Evolutionary conservation across 2,888 invertebrate species (phyloP), one percentile per base, ranked within the genome.

Genomic region (Leptinotarsa rubiginosa): DNA sequence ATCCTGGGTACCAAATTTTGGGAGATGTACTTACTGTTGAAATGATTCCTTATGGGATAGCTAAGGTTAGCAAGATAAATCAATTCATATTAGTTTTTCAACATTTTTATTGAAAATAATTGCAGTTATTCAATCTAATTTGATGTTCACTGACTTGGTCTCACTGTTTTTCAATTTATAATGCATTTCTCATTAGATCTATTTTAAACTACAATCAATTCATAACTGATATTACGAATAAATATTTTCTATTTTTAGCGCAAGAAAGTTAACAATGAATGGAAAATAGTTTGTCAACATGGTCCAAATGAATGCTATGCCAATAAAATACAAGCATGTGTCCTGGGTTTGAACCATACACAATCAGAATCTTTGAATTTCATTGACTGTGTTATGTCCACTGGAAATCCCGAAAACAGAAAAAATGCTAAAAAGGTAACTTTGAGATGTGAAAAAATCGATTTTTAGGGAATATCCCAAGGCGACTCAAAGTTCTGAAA

Each of bases 271-370:
- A 47, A 66, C 47, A 72, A 72, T 7, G 64, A 56, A 49, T 70
- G 68, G 41, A 49, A 52, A 54, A 64, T 75, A 4, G 54, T 22
- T 0, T 91, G 91, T 78, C 91, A 90, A 79, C 90, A 91, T 78
- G 90, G 91, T 1, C 75, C 84, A 1, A 75, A 80, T 0, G 91
- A 91, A 83, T 91, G 91, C 80, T 80, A 81, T 3, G 90, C 89
- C 15, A 91, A 91, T 81, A 87, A 87, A 79, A 86, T 88, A 7
- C 90, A 90, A 80, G 88, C 90, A 1, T 91, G 91, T 77, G 89
- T 69, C 16, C n/a, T 78, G 0, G 65, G 47, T 20, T 41, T 52
- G 7, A 77, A 77, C 56, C 66, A 65, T 20, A 75, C 75, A 41
- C 75, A 75, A 70, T 47, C 41, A 47, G 31, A 69, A 41, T 66